These are phyloP conservation scores for Turritopsis dohrnii DNA, from an alignment of 30 jellyfish, hydroid and myxozoan genomes.

Conservation along the genomic window DNA sequence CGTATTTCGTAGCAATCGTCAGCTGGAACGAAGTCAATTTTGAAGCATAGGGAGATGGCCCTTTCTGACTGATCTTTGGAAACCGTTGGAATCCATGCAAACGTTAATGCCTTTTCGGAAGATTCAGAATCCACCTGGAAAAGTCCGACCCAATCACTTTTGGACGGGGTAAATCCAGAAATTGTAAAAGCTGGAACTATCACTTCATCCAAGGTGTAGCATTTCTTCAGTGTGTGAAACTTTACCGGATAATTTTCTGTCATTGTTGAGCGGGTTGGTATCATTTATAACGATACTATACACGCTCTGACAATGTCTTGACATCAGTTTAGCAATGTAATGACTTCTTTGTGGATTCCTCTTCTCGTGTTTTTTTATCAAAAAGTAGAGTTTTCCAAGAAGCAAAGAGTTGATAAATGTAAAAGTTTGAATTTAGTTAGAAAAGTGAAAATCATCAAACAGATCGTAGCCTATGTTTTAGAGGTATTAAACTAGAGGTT, in stretches of 20 bases:
- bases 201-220: slow-evolving; percentile 18
- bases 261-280: neutral
- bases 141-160: slow-evolving; percentile 15
- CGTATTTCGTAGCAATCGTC: slow-evolving; percentile 15
- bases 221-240: slow-evolving; percentile 21
- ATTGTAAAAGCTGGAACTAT: slow-evolving; percentile 16
- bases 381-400: too few species aligned
- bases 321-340: slow-evolving; percentile 15
- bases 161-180: neutral
- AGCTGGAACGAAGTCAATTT: neutral
- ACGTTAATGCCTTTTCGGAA: slow-evolving; percentile 2
- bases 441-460: too few species aligned
- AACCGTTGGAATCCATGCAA: neutral
- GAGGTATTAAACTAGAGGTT: too few species aligned
- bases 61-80: neutral
- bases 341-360: slow-evolving; percentile 2
- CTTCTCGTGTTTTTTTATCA: too few species aligned
- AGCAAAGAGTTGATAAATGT: too few species aligned
- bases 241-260: neutral
- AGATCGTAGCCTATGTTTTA: too few species aligned
- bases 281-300: neutral
- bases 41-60: neutral
- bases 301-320: neutral
- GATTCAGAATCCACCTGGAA: neutral
- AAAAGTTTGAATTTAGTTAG: too few species aligned